Conservation (phyloP, 2,797 vertebrate genomes). For the Notoglanidium macrostoma region DNA sequence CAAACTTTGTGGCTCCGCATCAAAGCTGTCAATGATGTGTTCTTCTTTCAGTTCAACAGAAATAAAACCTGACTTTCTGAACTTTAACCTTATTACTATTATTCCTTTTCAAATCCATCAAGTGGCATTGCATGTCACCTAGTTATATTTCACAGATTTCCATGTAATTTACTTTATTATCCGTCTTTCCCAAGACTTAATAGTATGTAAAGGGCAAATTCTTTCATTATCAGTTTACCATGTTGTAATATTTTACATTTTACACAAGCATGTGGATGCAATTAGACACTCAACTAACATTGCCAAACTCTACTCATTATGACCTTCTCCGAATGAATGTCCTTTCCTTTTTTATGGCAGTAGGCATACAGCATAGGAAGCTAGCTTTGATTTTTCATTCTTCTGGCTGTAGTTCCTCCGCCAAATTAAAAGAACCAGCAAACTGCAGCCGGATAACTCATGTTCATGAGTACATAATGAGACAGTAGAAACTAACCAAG, state of each 20-base stretch:
- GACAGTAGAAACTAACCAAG: background rate
- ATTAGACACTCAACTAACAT: slow-evolving; percentile 30
- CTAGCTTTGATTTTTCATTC: slow-evolving; percentile 33
- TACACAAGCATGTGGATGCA: slow-evolving; percentile 47
- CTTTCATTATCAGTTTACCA: slow-evolving; percentile 47
- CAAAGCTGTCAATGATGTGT: background rate
- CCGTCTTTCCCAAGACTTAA: slow-evolving; percentile 27
- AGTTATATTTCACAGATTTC: slow-evolving; percentile 1
- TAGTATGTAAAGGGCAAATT: slow-evolving; percentile 35
- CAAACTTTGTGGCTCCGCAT: background rate
- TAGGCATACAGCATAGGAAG: slow-evolving; percentile 43
- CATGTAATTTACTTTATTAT: slow-evolving; percentile 33
- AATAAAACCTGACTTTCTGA: background rate
- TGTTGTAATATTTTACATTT: slow-evolving; percentile 49
- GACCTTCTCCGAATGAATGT: slow-evolving; percentile 32
- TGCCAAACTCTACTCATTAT: slow-evolving; percentile 37
- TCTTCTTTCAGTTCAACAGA: background rate
- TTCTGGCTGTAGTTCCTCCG: slow-evolving; percentile 13
- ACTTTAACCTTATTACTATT: too few species aligned
- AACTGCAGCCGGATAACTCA: background rate
- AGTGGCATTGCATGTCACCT: slow-evolving; percentile 11
- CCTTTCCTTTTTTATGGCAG: slow-evolving; percentile 30
- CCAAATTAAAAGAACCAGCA: slow-evolving; percentile 38
- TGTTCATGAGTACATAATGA: slow-evolving; percentile 2
- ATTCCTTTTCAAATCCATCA: background rate